phyloP scores from a whole-genome alignment of 2,888 invertebrate species.

The Callinectes sapidus region DNA sequence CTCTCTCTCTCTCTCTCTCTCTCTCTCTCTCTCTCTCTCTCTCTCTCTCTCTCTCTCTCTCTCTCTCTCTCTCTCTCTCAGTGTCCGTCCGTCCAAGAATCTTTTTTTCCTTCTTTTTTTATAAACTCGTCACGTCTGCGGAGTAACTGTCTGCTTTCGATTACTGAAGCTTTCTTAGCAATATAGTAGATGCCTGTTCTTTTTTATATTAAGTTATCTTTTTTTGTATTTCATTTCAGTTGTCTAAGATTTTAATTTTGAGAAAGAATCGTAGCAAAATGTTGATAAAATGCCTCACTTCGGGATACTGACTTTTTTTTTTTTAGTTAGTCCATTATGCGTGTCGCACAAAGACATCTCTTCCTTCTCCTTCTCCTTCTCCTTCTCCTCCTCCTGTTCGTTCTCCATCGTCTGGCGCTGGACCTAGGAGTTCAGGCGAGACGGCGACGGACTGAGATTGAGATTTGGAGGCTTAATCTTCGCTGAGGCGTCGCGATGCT shows the following conservation, averaged over 20 bases:
- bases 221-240: background rate
- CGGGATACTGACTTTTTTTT: background rate
- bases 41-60: slow-evolving; percentile 1
- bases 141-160: slow-evolving; percentile 32
- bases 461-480: slow-evolving; percentile 2
- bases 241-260: background rate
- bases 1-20: slow-evolving; percentile 1
- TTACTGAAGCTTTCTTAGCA: background rate
- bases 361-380: background rate
- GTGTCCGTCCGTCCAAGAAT: slow-evolving; percentile 29
- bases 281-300: background rate
- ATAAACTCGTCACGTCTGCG: slow-evolving; percentile 33
- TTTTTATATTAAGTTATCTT: background rate
- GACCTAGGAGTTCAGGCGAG: background rate
- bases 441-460: background rate
- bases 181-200: background rate
- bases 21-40: background rate
- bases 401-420: background rate
- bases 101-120: slow-evolving; percentile 32
- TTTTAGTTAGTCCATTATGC: background rate
- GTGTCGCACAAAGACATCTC: background rate
- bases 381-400: background rate
- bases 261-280: background rate
- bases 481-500: slow-evolving; percentile 17
- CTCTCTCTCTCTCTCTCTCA: background rate